Evolutionary conservation across 1,140 invertebrate species (phyloP).

Genomic region (Meloidogyne exigua): DNA sequence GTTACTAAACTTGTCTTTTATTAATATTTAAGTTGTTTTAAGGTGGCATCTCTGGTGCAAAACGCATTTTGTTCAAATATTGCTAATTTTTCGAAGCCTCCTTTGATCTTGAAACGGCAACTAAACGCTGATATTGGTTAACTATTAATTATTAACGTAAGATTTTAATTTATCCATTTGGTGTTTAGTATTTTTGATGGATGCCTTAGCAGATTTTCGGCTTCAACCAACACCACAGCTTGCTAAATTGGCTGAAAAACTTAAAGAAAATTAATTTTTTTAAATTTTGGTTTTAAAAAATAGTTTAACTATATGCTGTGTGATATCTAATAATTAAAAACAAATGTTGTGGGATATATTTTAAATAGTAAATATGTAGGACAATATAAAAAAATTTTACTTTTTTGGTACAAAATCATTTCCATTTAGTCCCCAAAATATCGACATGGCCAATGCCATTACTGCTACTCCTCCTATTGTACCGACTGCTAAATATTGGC

Average conservation of each 20-base stretch:
- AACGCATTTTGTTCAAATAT: conserved; percentile 42
- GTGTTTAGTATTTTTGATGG: conserved; percentile 49
- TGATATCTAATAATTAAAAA: neutral
- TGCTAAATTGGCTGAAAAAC: conserved; percentile 37
- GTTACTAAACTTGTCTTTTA: neutral
- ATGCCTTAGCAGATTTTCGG: conserved; percentile 47
- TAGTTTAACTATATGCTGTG: neutral
- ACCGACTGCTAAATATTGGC: conserved; percentile 44
- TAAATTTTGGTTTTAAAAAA: neutral
- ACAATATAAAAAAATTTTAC: conserved; percentile 13
- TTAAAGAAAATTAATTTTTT: conserved; percentile 30
- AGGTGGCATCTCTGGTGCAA: conserved; percentile 38
- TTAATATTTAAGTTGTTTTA: conserved; percentile 6
- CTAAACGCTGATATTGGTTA: conserved; percentile 51
- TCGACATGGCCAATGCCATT: conserved; percentile 48
- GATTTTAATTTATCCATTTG: neutral
- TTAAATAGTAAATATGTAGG: neutral
- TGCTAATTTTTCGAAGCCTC: conserved; percentile 44
- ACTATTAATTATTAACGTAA: neutral
- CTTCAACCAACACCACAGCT: conserved; percentile 44
- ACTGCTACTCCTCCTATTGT: conserved; percentile 49
- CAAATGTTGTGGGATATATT: neutral
- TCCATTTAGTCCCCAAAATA: conserved; percentile 53
- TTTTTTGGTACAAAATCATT: conserved; percentile 42
- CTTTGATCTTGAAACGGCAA: conserved; percentile 37